A percentile compares a stretch with the other conserved stretches of the same genome.
These are phyloP conservation scores for Thamnophis sirtalis DNA, from an alignment of 2,113 vertebrate species.

Conservation along the genomic window DNA sequence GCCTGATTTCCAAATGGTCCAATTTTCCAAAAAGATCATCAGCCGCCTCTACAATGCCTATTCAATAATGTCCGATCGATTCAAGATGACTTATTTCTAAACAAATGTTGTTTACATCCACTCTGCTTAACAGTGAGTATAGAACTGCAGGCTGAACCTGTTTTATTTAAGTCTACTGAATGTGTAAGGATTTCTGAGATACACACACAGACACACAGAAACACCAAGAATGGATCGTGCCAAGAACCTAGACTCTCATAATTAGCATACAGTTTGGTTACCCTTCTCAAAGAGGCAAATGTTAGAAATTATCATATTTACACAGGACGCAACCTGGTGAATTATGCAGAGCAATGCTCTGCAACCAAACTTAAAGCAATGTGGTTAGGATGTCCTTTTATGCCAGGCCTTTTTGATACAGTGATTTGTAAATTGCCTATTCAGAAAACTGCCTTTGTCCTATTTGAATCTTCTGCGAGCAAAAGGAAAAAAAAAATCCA, in stretches of 20 bases:
- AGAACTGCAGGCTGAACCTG: not conserved
- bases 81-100: not conserved
- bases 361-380: not conserved
- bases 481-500: conserved; percentile 48
- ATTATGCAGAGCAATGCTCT: not conserved
- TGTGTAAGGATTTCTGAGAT: not conserved
- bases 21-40: not conserved
- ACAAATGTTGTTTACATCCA: not conserved
- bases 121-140: not conserved
- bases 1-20: not conserved
- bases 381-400: conserved; percentile 21
- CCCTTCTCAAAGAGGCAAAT: not conserved
- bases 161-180: not conserved
- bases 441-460: conserved; percentile 21
- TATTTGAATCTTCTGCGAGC: conserved; percentile 59
- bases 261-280: not conserved
- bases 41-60: not conserved
- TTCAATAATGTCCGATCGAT: not conserved
- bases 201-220: not conserved
- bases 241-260: not conserved
- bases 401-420: conserved; percentile 58
- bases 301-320: not conserved
- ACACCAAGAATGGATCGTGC: not conserved
- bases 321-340: not conserved
- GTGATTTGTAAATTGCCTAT: not conserved